Evolutionary conservation across 2,888 invertebrate species (phyloP), one percentile per base, ranked within the genome.

Genomic region (Drosophila sordidapex): DNA sequence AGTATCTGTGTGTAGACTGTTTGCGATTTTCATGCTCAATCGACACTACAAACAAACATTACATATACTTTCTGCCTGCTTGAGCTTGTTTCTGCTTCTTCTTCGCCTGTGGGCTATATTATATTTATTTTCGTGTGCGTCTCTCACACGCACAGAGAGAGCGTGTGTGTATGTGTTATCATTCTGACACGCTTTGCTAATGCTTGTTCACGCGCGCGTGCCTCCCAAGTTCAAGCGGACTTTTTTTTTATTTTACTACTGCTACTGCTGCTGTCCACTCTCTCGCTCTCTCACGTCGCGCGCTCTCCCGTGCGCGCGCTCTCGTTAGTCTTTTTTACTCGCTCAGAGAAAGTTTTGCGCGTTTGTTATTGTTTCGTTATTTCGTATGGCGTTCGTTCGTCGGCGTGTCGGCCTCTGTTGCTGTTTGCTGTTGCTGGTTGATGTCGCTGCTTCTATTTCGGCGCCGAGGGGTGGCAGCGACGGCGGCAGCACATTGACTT

Each of bases 281-380:
- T 61, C 38, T 35, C 4, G 27, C 25, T 15, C 46, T 25, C 25
- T 38, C 27, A 13, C 8, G 18, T 11, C 18, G 27, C 40, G 43
- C 43, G 27, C 38, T 54, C 62, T 75, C 56, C 70, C 33, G 62
- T 56, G 60, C 35, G 49, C 51, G 48, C 31, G 36, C 70, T 73
- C 79, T 79, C 62, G 71, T 70, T 70, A 38, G 53, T 57, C 36
- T 46, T 63, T 67, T 53, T 74, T 57, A 33, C 57, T 62, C 58
- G 67, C 85, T 89, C 84, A 88, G 90, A 87, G 87, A 87, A 87
- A 87, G 87, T 87, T 87, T 87, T 76, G 89, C 89, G 79, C 83
- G 87, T 87, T 87, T 87, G 87, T 87, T 87, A 87, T 87, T 87
- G 87, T 87, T 87, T 90, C 89, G 90, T 86, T 87, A 88, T 90